Evolutionary conservation across 2,113 vertebrate genomes (phyloP), one percentile per base, ranked within the genome.

Genomic region (rabbit (Oryctolagus cuniculus)): DNA sequence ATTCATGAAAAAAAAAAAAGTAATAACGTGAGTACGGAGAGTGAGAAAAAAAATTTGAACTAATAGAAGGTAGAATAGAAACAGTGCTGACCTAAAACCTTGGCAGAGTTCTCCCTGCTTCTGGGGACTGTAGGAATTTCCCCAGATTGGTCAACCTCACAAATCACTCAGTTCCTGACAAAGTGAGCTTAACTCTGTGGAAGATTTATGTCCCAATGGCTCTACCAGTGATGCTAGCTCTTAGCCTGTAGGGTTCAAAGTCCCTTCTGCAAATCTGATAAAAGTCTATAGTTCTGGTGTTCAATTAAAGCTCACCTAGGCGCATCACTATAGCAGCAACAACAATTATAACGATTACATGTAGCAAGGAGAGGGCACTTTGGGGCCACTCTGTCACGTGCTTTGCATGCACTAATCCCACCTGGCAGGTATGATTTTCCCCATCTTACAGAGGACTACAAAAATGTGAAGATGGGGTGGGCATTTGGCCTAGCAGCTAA

Each of bases 31-130:
- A 31, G 36, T 64, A 15, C n/a, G 34, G 21, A 82, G 44, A 73
- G 13, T 25, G 72, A 75, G 36, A n/a, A 49, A 36, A 77, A 24
- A 17, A 1, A n/a, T 72, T 94, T 88, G 74, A 82, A 86, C 34
- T 82, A 70, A 93, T 49, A 88, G 55, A 86, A 95, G 51, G 19
- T 79, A 2, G 69, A 92, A 77, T 84, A 79, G 73, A 96, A 92
- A 21, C 55, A 95, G 53, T 16, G 44, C 67, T 90, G 72, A 88
- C 51, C 64, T 49, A 88, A 94, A 94, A 79, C 67, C 44, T 61
- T 66, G 88, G 69, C 55, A 7, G 2, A 15, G 27, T 75, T 58
- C 78, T 94, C 87, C 63, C 16, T 31, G n/a, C 38, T 87, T 82
- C 7, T 13, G 10, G 38, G 51, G 73, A 78, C 74, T 29, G 21